phyloP scores from a whole-genome alignment of 2,113 vertebrate species.

The Paramisgurnus dabryanus region DNA sequence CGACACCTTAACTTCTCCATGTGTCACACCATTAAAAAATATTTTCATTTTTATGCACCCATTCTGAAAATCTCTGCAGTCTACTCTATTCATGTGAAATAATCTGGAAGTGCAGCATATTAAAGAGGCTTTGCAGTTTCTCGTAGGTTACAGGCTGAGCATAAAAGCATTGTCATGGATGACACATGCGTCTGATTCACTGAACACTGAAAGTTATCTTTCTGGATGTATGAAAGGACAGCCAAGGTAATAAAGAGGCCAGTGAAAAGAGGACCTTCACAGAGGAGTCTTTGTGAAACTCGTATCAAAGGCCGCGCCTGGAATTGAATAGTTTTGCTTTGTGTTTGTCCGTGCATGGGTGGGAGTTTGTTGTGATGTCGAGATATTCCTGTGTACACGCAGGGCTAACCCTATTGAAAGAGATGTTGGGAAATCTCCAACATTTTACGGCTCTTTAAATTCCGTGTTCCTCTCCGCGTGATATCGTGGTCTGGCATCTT shows the following conservation, averaged over 20 bases:
- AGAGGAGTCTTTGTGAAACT: slow-evolving; percentile 67
- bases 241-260: slow-evolving; percentile 55
- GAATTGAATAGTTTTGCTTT: slow-evolving; percentile 65
- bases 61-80: not conserved
- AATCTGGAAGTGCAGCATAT: slow-evolving; percentile 44
- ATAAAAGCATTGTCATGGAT: slow-evolving; percentile 62
- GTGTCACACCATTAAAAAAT: not conserved
- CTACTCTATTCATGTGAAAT: slow-evolving; percentile 21
- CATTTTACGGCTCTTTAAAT: not conserved
- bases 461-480: not conserved
- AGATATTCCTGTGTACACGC: slow-evolving; percentile 16
- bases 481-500: not conserved
- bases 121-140: slow-evolving; percentile 44
- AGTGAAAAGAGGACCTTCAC: slow-evolving; percentile 60
- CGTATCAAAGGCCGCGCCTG: slow-evolving; percentile 68
- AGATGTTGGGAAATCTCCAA: slow-evolving; percentile 16
- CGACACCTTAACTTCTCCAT: slow-evolving; percentile 10
- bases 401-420: slow-evolving; percentile 24
- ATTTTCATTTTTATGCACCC: not conserved
- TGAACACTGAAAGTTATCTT: slow-evolving; percentile 69
- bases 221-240: slow-evolving; percentile 65
- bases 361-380: slow-evolving; percentile 53
- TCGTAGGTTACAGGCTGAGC: slow-evolving; percentile 37
- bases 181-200: slow-evolving; percentile 63
- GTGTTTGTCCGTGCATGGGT: slow-evolving; percentile 58